Conservation (phyloP, 2,888 invertebrate genomes). For the Ligdia adustata region DNA sequence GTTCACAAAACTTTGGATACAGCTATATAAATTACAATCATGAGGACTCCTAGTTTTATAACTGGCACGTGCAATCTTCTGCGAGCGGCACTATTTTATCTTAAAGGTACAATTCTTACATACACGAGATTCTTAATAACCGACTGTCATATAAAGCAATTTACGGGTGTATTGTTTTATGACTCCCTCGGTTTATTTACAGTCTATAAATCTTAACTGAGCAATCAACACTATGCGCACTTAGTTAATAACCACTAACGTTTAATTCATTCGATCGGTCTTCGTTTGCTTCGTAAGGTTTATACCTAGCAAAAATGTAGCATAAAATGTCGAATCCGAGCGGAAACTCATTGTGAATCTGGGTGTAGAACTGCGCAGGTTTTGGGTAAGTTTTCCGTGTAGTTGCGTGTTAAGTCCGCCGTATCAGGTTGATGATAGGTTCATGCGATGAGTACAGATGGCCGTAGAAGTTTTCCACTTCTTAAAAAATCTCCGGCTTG, state of each 20-base stretch:
- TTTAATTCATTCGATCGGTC: constrained; percentile 33
- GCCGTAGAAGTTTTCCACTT: too few relatives aligned
- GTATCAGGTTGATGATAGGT: too few relatives aligned
- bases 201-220: constrained; percentile 56
- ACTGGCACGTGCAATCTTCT: constrained; percentile 30
- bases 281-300: neutral
- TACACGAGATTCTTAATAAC: constrained; percentile 47
- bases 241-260: constrained; percentile 50
- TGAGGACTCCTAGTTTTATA: constrained; percentile 21
- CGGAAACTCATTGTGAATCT: too few relatives aligned
- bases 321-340: too few relatives aligned
- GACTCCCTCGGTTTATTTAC: constrained; percentile 63
- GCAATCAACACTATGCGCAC: constrained; percentile 33
- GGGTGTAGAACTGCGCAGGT: too few relatives aligned
- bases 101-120: constrained; percentile 46
- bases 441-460: too few relatives aligned
- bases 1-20: constrained; percentile 14
- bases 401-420: too few relatives aligned
- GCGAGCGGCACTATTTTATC: constrained; percentile 57
- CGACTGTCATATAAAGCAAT: constrained; percentile 67
- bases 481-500: too few relatives aligned
- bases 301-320: too few relatives aligned
- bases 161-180: constrained; percentile 56
- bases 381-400: too few relatives aligned
- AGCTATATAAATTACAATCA: constrained; percentile 15